A percentile compares a stretch with the other conserved stretches of the same genome.
phyloP scores from a whole-genome alignment of 2,797 vertebrate species.

The Peromyscus aztecus region DNA sequence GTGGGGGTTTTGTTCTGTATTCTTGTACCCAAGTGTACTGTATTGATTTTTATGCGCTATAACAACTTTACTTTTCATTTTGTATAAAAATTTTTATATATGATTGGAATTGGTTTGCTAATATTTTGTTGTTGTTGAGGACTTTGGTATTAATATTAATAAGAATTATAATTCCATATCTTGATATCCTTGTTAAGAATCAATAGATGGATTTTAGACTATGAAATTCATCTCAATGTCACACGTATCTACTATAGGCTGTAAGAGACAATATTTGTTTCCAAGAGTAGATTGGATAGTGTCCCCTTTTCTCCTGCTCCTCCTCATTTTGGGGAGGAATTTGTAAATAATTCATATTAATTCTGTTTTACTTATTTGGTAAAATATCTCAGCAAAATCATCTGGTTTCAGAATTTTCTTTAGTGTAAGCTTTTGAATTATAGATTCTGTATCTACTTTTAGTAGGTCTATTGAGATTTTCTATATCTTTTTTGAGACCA shows the following conservation, averaged over 20 bases:
- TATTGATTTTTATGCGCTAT: neutral
- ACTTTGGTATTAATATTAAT: neutral
- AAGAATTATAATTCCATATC: neutral
- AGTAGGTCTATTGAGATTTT: neutral
- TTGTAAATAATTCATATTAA: conserved; percentile 21
- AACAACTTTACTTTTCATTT: neutral
- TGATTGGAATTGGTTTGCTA: neutral
- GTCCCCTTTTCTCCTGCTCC: neutral
- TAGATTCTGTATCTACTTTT: neutral
- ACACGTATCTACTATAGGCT: neutral
- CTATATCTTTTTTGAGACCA: neutral
- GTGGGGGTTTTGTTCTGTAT: neutral
- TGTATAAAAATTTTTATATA: neutral
- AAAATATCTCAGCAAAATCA: neutral
- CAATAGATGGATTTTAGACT: neutral
- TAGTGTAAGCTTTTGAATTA: neutral
- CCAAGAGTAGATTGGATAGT: neutral
- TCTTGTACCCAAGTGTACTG: neutral
- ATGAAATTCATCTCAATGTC: neutral
- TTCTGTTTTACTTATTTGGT: neutral
- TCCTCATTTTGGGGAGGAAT: neutral
- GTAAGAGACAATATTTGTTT: neutral
- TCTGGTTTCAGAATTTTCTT: neutral
- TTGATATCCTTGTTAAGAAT: neutral
- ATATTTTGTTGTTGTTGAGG: neutral